Evolutionary conservation across 2,797 vertebrate genomes (phyloP).

Genomic region (Mergus octosetaceus): DNA sequence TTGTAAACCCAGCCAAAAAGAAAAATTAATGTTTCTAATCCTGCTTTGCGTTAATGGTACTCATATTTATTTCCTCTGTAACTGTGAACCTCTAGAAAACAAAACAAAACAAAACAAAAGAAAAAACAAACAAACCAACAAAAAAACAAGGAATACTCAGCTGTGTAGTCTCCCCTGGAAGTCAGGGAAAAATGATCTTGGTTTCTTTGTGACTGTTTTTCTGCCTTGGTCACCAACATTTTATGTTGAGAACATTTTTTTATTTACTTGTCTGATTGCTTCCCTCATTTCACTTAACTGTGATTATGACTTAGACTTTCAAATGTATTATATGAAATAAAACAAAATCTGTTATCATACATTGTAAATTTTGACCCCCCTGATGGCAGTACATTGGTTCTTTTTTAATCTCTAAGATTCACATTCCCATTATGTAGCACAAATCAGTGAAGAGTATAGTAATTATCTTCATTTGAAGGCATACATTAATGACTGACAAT

Average conservation of each 20-base stretch:
- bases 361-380: not conserved
- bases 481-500: conserved; percentile 17
- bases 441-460: conserved; percentile 20
- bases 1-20: not conserved
- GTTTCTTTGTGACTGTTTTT: not conserved
- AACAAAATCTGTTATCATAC: not conserved
- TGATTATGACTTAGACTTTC: not conserved
- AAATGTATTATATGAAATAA: not conserved
- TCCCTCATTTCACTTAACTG: not conserved
- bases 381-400: not conserved
- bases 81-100: no score
- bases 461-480: conserved; percentile 43
- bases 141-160: not conserved
- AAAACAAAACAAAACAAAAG: not conserved
- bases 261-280: not conserved
- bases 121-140: no score
- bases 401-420: not conserved
- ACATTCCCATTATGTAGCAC: not conserved
- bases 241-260: not conserved
- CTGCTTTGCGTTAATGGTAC: not conserved
- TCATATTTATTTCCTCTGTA: not conserved
- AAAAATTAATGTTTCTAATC: not conserved
- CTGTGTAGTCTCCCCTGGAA: not conserved
- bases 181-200: not conserved
- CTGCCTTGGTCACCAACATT: not conserved